Evolutionary conservation across 2,888 invertebrate species (phyloP), one percentile per base, ranked within the genome.

Genomic region (Sylvicola fuscatus): DNA sequence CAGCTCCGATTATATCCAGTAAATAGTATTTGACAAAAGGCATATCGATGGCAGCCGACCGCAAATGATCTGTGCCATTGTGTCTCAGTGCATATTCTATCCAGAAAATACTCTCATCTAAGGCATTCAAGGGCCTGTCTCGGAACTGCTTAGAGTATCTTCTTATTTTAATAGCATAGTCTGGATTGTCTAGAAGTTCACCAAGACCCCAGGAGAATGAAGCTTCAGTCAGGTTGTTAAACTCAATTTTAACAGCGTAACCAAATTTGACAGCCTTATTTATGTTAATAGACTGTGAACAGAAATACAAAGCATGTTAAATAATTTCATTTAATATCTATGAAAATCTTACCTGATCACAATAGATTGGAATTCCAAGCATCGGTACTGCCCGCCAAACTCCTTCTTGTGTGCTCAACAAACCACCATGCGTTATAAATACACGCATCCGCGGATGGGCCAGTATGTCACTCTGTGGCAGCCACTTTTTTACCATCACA

Each of bases 401-500:
- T 10, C 58, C 55, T 39, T 63, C 63, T 41, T 59, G 59, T 1
- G 54, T 55, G 37, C 62, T 58, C 28, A 62, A 49, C 1, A 56
- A 43, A 1, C 57, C 58, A 6, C 62, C 62, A 37, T 62, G 62
- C 0, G 60, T 56, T 14, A 63, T 61, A 39, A 63, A 63, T 0
- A 57, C 47, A 39, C 56, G 58, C 1, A 61, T 45, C 40, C 62
- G 58, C 1, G 47, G 53, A 47, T 63, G 62, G 3, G 56, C 60
- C 47, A 58, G 39, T 12, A 68, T 56, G 43, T 64, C 65, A 32
- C 54, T 52, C 44, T 68, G 68, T 0, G 67, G 66, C 37, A 66
- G 43, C 66, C 66, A 68, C 28, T 60, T 57, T n/a, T 52, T 50
- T 8, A 63, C 42, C 46, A 60, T 53, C 1, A 68, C 50, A 45